Percentiles rank a stretch among this genome's conserved stretches.
phyloP scores from a whole-genome alignment of 35 echinoderm and acorn worm species.

The Hemicentrotus pulcherrimus region DNA sequence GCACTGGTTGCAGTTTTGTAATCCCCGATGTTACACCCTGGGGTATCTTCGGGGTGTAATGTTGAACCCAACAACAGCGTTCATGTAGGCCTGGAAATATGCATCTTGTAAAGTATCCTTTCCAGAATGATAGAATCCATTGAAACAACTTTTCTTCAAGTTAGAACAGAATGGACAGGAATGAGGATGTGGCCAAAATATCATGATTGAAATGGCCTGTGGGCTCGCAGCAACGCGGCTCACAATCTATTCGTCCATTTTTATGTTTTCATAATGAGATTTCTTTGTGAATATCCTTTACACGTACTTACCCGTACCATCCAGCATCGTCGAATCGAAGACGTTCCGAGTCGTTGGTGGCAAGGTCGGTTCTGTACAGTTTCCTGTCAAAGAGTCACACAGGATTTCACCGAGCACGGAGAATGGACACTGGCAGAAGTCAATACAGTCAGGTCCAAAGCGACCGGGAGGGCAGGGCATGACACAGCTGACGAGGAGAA shows the following conservation, averaged over 20 bases:
- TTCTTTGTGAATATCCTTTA: neutral
- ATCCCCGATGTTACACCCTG: no score
- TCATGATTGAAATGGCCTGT: no score
- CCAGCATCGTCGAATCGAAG: constrained; percentile 17
- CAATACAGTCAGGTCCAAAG: constrained; percentile 17
- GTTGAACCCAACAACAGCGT: no score
- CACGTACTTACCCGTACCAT: neutral
- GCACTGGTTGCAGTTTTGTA: no score
- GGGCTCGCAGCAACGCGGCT: no score
- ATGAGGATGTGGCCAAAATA: no score
- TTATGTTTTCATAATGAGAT: neutral
- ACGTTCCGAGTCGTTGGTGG: neutral
- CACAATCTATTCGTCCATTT: neutral
- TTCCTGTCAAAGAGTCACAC: neutral
- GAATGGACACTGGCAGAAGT: constrained; percentile 20
- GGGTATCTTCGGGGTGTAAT: no score
- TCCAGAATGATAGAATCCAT: no score
- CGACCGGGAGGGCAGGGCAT: constrained; percentile 41
- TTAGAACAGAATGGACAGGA: no score
- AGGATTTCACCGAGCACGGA: neutral
- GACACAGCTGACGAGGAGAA: neutral
- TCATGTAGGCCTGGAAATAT: no score
- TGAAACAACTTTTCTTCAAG: no score
- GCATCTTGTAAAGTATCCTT: no score
- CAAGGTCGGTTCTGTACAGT: constrained; percentile 26